phyloP scores from a whole-genome alignment of 2,113 vertebrate species.

The Mugil cephalus region DNA sequence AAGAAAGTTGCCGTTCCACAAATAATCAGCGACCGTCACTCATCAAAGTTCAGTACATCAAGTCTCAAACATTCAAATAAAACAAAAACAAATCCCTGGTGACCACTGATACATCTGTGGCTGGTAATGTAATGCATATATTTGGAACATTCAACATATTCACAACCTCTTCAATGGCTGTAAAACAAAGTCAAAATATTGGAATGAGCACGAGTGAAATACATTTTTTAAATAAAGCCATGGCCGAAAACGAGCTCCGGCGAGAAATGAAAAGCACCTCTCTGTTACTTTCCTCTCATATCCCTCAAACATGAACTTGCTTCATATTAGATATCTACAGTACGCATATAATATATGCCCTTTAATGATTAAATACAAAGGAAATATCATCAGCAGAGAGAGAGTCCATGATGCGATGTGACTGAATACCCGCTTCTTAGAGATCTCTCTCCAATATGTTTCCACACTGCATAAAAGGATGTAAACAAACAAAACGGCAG shows the following conservation, averaged over 20 bases:
- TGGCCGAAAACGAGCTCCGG: background rate
- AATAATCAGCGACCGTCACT: background rate
- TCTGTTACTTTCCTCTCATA: background rate
- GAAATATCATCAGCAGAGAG: no score
- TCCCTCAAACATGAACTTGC: background rate
- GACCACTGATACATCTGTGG: background rate
- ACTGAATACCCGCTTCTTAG: no score
- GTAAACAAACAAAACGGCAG: slow-evolving; percentile 16
- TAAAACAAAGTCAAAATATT: background rate
- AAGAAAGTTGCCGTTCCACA: background rate
- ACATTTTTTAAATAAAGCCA: slow-evolving; percentile 4
- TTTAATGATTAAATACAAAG: background rate
- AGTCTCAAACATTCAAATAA: background rate
- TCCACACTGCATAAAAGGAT: background rate
- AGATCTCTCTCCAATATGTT: no score
- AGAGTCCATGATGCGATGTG: no score
- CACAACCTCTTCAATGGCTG: background rate
- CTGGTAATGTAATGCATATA: background rate
- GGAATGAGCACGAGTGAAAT: background rate
- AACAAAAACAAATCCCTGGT: background rate
- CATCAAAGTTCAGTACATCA: background rate
- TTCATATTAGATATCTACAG: slow-evolving; percentile 1
- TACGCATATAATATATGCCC: slow-evolving; percentile 11
- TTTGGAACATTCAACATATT: background rate
- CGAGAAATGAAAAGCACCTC: slow-evolving; percentile 13